Percentiles rank a stretch among this genome's conserved stretches.
These are phyloP conservation scores for Biston stratarius DNA, from an alignment of 2,888 invertebrate genomes.

Conservation along the genomic window DNA sequence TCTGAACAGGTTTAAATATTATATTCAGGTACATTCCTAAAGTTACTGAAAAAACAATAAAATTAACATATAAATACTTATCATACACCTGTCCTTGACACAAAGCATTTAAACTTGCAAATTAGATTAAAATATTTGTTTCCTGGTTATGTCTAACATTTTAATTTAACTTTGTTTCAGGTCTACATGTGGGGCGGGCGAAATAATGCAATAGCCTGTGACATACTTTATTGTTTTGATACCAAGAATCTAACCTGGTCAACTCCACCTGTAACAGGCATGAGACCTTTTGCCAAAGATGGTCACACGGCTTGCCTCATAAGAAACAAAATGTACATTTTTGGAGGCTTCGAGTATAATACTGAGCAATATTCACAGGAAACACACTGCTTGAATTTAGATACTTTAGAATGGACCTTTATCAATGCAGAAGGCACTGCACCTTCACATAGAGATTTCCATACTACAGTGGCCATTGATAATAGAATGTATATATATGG, in stretches of 20 bases:
- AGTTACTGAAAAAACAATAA: background rate
- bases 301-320: constrained; percentile 96
- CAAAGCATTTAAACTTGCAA: constrained; percentile 2
- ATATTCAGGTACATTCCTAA: background rate
- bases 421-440: constrained; percentile 87
- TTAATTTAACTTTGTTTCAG: constrained; percentile 54
- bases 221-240: constrained; percentile 93
- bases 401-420: constrained; percentile 90
- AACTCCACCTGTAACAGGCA: constrained; percentile 88
- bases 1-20: background rate
- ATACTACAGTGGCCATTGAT: constrained; percentile 92
- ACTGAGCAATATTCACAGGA: constrained; percentile 93
- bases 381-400: constrained; percentile 91
- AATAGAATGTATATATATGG: constrained; percentile 96
- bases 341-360: constrained; percentile 96
- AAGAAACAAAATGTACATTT: constrained; percentile 93
- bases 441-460: constrained; percentile 94
- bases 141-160: constrained; percentile 18
- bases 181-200: constrained; percentile 97
- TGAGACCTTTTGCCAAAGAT: constrained; percentile 93
- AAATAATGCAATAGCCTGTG: constrained; percentile 93
- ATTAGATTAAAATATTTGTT: constrained; percentile 12
- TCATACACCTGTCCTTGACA: constrained; percentile 13
- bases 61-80: background rate
- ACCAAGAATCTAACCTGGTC: constrained; percentile 90